Evolutionary conservation across 2,797 vertebrate species (phyloP), one percentile per base, ranked within the genome.

Genomic region (Scarus forsteni): DNA sequence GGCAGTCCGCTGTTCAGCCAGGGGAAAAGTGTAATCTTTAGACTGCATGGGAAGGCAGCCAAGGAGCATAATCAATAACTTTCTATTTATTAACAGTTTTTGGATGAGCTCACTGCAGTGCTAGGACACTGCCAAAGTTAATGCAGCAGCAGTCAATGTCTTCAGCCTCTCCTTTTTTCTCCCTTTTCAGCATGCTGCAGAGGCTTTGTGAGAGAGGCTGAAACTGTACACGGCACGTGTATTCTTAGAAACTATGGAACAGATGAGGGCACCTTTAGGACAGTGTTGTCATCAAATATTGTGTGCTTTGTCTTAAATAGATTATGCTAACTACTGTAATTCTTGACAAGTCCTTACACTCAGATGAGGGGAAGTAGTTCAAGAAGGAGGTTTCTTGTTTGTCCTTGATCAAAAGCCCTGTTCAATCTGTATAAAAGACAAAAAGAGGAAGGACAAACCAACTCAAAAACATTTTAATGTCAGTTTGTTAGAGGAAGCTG

Each of bases 81-180:
- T 91, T 93, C 86, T 94, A 89, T 94, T 93, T 92, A 94, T 93
- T 92, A 93, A 91, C 88, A 85, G 85, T 92, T 92, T 92, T 91
- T 88, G 73, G 86, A 90, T 91, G 89, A 92, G 89, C 87, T 88
- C 81, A 84, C 84, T 89, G 92, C 91, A 86, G 87, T 81, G 86
- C 67, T 81, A 73, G 84, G 86, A 68, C 71, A 51, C 77, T 79
- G 81, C 66, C 84, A 84, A 87, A 75, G 83, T 90, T 92, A 93
- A 92, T 90, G 88, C 90, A 89, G 89, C 77, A 86, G 80, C 73
- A 88, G 77, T 65, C 73, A 35, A 40, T 76, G 78, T 83, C 79
- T 89, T 89, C 78, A 64, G 77, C 62, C 52, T 70, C 78, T 79
- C 67, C 72, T 53, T 70, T 70, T 83, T 74, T 77, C 49, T 65